Percentiles rank a stretch among this genome's conserved stretches.
Conservation (phyloP, 1,140 invertebrate species). For the Drosophila jambulina region DNA sequence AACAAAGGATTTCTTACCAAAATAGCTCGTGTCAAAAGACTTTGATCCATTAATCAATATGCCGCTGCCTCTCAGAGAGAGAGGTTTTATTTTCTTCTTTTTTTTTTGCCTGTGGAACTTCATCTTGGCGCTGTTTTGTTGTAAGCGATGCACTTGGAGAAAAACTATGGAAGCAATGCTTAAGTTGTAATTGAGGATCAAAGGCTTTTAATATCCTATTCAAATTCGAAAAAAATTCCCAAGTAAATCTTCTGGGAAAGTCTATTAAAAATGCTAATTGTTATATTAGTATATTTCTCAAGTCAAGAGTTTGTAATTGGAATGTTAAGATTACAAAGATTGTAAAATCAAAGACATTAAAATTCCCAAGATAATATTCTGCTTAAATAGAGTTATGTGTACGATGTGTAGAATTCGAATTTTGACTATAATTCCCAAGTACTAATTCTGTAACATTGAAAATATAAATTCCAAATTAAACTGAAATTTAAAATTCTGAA, state of each 20-base stretch:
- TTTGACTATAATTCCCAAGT: neutral
- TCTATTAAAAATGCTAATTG: neutral
- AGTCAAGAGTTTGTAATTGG: neutral
- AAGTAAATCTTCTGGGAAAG: neutral
- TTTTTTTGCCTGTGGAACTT: slow-evolving; percentile 37
- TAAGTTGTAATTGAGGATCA: too few relatives aligned
- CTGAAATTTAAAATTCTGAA: too few relatives aligned
- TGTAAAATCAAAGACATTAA: neutral
- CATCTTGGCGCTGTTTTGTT: slow-evolving; percentile 31
- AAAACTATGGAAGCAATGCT: neutral
- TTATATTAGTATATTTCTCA: neutral
- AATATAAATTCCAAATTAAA: neutral
- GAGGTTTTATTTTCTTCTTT: slow-evolving; percentile 59
- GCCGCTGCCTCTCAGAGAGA: slow-evolving; percentile 58
- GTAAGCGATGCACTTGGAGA: slow-evolving; percentile 24
- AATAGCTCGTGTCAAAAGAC: slow-evolving; percentile 85
- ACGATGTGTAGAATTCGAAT: neutral
- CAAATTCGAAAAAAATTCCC: neutral
- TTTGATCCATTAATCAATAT: slow-evolving; percentile 85
- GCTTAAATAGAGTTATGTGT: neutral
- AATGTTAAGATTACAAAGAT: neutral
- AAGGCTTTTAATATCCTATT: too few relatives aligned
- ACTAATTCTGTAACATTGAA: neutral
- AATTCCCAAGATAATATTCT: neutral
- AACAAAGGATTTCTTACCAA: slow-evolving; percentile 84